Percentiles rank a stretch among this genome's conserved stretches.
phyloP scores from a whole-genome alignment of 2,888 invertebrate species.

The Heteromurus nitidus region DNA sequence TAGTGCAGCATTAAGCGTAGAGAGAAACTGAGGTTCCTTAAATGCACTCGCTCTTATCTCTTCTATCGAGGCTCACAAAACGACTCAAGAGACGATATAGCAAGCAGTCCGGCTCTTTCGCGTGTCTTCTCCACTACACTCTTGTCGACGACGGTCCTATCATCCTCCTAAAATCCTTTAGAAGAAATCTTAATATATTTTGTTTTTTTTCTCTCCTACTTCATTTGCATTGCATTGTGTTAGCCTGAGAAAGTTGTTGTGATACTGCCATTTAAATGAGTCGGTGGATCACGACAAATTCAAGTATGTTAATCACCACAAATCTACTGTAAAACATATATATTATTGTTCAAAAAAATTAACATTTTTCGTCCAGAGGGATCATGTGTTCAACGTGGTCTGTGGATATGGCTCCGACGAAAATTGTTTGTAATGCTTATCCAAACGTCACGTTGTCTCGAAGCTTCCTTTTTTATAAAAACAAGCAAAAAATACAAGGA shows the following conservation, averaged over 20 bases:
- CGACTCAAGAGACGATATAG: background rate
- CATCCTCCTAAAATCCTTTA: background rate
- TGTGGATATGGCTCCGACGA: slow-evolving; percentile 10
- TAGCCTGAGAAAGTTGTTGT: background rate
- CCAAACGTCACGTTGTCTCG: slow-evolving; percentile 8
- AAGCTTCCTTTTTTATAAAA: no score
- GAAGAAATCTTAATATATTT: background rate
- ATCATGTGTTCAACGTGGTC: slow-evolving; percentile 9
- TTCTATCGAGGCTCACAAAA: background rate
- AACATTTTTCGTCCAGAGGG: no score
- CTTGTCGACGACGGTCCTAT: background rate
- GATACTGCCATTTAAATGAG: no score
- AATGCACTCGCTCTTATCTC: background rate
- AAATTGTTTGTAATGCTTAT: background rate
- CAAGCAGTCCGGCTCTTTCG: background rate
- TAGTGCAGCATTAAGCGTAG: background rate
- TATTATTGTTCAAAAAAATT: no score
- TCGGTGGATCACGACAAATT: no score
- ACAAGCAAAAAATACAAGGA: no score
- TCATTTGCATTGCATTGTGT: background rate
- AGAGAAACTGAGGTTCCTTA: background rate
- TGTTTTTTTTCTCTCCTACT: no score
- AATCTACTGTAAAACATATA: no score
- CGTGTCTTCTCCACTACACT: background rate
- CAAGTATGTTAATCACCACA: no score